A percentile compares a stretch with the other conserved stretches of the same genome.
These are phyloP conservation scores for Limanda limanda DNA, from an alignment of 2,113 vertebrate species.

Conservation along the genomic window DNA sequence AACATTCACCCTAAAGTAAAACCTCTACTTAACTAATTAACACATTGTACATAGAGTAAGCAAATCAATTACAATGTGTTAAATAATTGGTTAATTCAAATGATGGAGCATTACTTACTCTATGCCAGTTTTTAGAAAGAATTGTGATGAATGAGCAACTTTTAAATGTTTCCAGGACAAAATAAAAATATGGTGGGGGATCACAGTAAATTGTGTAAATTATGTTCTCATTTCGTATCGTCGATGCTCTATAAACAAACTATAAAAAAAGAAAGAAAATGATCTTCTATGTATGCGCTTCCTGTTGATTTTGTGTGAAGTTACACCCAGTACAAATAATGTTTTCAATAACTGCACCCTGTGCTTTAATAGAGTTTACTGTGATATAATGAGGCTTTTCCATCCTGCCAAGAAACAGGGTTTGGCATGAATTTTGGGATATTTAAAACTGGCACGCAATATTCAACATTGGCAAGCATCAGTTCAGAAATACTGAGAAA, in stretches of 20 bases:
- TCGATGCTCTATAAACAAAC: no score
- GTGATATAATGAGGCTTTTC: constrained; percentile 21
- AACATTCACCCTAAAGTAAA: background rate
- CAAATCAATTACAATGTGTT: background rate
- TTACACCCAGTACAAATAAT: background rate
- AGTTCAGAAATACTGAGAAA: constrained; percentile 24
- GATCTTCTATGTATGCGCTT: background rate
- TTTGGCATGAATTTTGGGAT: constrained; percentile 31
- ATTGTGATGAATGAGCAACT: background rate
- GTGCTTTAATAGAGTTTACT: constrained; percentile 25
- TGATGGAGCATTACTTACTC: background rate
- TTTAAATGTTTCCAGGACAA: background rate
- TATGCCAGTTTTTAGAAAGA: background rate
- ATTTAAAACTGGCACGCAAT: constrained; percentile 34
- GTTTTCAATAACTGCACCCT: constrained; percentile 4
- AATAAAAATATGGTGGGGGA: constrained; percentile 7
- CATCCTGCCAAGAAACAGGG: constrained; percentile 15
- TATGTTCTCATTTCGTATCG: no score
- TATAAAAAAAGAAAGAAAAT: no score
- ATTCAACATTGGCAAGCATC: constrained; percentile 24
- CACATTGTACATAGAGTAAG: background rate
- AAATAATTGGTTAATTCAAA: background rate
- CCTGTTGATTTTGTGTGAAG: background rate
- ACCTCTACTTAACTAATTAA: no score
- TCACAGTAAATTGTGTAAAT: no score